phyloP scores from a whole-genome alignment of 2,113 vertebrate genomes.

The Dasyurus viverrinus region DNA sequence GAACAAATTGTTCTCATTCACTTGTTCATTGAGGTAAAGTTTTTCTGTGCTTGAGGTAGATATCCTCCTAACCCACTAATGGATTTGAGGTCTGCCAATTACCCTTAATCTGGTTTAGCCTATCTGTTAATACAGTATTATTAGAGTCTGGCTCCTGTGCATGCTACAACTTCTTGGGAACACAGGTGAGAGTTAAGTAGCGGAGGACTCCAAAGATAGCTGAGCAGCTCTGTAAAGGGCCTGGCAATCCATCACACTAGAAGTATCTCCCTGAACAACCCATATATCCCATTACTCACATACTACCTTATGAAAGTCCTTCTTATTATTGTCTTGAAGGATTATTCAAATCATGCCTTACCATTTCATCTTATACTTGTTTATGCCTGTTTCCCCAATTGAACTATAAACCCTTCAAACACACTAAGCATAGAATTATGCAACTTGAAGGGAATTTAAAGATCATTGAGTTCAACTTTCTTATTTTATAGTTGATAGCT shows the following conservation, averaged over 20 bases:
- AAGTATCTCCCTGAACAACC: too few relatives aligned
- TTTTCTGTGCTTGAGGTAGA: background rate
- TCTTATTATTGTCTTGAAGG: constrained; percentile 28
- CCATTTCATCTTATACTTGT: constrained; percentile 50
- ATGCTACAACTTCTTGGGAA: background rate
- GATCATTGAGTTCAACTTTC: background rate
- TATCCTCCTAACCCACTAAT: background rate
- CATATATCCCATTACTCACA: background rate
- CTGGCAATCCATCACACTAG: too few relatives aligned
- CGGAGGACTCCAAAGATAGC: background rate
- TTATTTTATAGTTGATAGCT: background rate
- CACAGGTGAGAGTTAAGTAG: background rate
- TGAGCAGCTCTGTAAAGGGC: background rate
- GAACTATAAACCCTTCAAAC: background rate
- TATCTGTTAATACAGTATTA: background rate
- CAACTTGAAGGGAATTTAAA: background rate
- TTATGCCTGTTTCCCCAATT: background rate
- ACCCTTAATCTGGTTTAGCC: background rate
- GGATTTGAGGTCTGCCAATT: too few relatives aligned
- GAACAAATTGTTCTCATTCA: background rate
- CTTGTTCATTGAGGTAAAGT: background rate
- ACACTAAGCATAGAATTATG: background rate
- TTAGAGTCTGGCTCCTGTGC: too few relatives aligned
- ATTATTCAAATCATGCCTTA: constrained; percentile 45
- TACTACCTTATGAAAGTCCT: constrained; percentile 38